Percentiles rank a stretch among this genome's conserved stretches.
Conservation (phyloP, 2,113 vertebrate species). For the Eonycteris spelaea region DNA sequence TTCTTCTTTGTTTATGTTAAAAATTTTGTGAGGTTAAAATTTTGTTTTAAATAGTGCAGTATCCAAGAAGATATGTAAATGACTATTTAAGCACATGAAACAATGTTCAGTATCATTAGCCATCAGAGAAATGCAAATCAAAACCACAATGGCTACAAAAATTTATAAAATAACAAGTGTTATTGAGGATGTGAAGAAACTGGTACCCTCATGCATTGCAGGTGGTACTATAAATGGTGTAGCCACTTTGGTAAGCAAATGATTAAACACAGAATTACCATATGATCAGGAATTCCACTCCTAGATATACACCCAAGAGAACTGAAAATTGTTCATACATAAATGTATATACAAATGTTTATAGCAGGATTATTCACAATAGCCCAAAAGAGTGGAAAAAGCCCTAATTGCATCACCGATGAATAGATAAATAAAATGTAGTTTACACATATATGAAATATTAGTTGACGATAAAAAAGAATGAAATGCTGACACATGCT, state of each 20-base stretch:
- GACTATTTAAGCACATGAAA: neutral
- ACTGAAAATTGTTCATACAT: neutral
- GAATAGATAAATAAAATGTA: neutral
- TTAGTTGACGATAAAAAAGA: neutral
- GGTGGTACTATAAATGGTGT: neutral
- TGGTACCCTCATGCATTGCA: neutral
- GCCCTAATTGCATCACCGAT: neutral
- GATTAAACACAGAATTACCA: neutral
- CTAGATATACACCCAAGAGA: neutral
- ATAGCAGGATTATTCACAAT: neutral
- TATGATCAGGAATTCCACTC: neutral
- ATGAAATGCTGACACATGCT: neutral
- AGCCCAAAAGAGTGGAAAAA: neutral
- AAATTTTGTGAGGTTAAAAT: neutral
- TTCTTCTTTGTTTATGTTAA: neutral
- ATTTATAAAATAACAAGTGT: neutral
- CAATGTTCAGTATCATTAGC: neutral
- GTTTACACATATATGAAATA: neutral
- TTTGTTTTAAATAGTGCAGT: neutral
- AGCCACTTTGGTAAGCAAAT: neutral
- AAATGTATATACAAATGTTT: neutral
- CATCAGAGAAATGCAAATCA: neutral
- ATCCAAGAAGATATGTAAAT: neutral
- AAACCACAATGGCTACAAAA: neutral
- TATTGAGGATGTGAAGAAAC: neutral